phyloP scores from a whole-genome alignment of 2,113 vertebrate genomes.

The Pyxicephalus adspersus region DNA sequence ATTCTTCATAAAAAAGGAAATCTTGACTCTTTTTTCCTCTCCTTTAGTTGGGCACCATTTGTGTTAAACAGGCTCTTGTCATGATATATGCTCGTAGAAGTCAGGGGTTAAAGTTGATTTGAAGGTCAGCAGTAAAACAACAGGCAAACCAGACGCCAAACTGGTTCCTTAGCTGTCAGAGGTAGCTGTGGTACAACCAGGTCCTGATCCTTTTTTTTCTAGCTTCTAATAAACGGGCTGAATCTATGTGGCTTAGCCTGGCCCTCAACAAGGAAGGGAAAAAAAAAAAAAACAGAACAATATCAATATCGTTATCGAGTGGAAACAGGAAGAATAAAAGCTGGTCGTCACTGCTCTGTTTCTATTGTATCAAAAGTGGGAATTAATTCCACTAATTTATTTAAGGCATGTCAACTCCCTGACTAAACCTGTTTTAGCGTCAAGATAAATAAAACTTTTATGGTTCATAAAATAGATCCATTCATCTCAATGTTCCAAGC shows the following conservation, averaged over 20 bases:
- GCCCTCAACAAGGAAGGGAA: slow-evolving; percentile 68
- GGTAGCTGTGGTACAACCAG: slow-evolving; percentile 78
- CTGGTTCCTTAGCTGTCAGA: slow-evolving; percentile 84
- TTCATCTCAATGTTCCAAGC: slow-evolving; percentile 86
- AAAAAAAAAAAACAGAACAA: slow-evolving; percentile 70
- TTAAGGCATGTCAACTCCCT: slow-evolving; percentile 95
- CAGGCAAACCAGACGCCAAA: slow-evolving; percentile 88
- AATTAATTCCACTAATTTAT: slow-evolving; percentile 95
- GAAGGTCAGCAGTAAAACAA: slow-evolving; percentile 98
- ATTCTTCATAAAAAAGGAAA: slow-evolving; percentile 89
- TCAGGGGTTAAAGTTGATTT: slow-evolving; percentile 98
- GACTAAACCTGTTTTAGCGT: slow-evolving; percentile 93
- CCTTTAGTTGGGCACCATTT: slow-evolving; percentile 94
- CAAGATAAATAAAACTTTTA: slow-evolving; percentile 99
- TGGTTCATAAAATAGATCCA: slow-evolving; percentile 97
- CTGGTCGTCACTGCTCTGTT: slow-evolving; percentile 72
- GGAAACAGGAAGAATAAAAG: slow-evolving; percentile 79
- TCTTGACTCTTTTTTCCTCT: slow-evolving; percentile 78
- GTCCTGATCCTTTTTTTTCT: slow-evolving; percentile 74
- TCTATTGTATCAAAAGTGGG: slow-evolving; percentile 84
- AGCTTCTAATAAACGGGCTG: slow-evolving; percentile 78
- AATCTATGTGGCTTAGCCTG: slow-evolving; percentile 77
- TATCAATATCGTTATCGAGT: slow-evolving; percentile 87
- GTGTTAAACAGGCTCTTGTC: slow-evolving; percentile 97
- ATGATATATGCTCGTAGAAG: slow-evolving; percentile 92